Percentiles rank a stretch among this genome's conserved stretches.
Evolutionary conservation across 2,113 vertebrate species (phyloP).

Genomic region (Mionectes macconnelli): DNA sequence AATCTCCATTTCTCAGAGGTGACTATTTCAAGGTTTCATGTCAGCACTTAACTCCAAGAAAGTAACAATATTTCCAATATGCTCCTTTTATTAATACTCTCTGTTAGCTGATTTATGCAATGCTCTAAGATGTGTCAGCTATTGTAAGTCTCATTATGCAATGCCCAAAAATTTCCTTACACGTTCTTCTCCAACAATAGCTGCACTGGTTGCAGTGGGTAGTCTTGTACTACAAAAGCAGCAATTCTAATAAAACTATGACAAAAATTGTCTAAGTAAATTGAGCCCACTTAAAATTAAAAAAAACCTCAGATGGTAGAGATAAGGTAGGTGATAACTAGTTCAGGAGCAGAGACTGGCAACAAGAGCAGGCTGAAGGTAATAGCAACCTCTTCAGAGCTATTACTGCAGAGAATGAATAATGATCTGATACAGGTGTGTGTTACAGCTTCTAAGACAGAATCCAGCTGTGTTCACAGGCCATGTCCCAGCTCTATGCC

Average conservation of each 20-base stretch:
- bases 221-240: background rate
- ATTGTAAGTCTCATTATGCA: background rate
- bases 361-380: background rate
- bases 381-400: background rate
- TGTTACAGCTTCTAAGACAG: background rate
- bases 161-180: background rate
- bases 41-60: background rate
- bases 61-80: background rate
- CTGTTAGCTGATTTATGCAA: background rate
- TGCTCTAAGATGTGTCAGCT: background rate
- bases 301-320: background rate
- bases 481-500: background rate
- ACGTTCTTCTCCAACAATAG: background rate
- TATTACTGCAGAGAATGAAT: background rate
- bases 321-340: background rate
- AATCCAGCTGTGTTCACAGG: background rate
- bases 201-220: background rate
- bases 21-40: background rate
- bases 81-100: background rate
- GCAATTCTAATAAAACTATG: background rate
- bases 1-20: background rate
- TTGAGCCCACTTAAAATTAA: fast-evolving
- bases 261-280: background rate
- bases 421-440: background rate
- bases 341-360: background rate